Conservation (phyloP, 2,113 vertebrate genomes). For the Pimephales promelas region DNA sequence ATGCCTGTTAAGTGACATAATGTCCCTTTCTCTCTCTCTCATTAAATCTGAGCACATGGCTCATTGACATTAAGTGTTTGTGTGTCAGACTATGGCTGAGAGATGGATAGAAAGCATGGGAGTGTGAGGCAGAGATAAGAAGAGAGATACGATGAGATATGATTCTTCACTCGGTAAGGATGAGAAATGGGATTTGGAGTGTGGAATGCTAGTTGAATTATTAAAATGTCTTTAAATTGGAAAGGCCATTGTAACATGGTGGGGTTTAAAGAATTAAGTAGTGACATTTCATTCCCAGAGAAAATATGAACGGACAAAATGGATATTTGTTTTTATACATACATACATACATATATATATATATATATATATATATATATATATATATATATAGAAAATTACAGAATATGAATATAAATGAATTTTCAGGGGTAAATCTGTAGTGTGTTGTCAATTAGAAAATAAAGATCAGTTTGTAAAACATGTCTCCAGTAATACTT, state of each 20-base stretch:
- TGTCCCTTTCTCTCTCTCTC: neutral
- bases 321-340: neutral
- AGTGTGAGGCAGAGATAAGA: neutral
- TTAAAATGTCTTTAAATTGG: neutral
- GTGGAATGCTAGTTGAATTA: neutral
- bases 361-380: too few species aligned
- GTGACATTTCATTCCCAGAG: neutral
- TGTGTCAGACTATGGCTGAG: conserved; percentile 17
- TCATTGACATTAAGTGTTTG: neutral
- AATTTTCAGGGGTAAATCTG: neutral
- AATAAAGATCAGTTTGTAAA: neutral
- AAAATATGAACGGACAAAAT: neutral
- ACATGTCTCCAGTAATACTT: neutral
- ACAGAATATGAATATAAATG: too few species aligned
- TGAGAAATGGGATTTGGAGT: neutral
- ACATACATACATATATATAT: too few species aligned
- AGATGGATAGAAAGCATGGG: neutral
- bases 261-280: neutral
- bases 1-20: conserved; percentile 11
- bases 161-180: neutral
- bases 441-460: neutral
- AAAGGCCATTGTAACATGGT: neutral
- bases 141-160: neutral
- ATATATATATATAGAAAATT: too few species aligned
- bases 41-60: conserved; percentile 9